Evolutionary conservation across 2,113 vertebrate species (phyloP).

Genomic region (Microcebus jonahi): DNA sequence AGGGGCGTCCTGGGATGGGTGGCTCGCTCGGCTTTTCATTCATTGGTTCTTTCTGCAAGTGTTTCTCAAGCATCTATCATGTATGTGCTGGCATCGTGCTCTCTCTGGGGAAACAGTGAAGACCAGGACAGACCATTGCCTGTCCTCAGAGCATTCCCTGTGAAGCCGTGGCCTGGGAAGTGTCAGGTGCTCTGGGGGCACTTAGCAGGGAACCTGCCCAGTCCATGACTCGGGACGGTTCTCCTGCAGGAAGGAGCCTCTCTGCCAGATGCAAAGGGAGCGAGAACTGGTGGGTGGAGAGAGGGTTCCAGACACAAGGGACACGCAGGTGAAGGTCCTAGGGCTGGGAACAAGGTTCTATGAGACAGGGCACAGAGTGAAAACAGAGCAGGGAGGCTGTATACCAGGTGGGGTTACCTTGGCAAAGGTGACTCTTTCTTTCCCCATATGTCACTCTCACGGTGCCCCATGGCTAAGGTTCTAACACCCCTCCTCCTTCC

Average conservation of each 20-base stretch:
- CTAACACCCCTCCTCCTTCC: not conserved
- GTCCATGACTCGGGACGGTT: not conserved
- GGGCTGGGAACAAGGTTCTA: not conserved
- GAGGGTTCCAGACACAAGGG: not conserved
- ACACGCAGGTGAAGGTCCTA: not conserved
- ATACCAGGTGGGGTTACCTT: not conserved
- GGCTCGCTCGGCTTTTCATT: not conserved
- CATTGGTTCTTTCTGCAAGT: not conserved
- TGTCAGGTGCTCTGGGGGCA: not conserved
- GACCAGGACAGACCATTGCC: not conserved
- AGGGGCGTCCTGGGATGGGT: not conserved
- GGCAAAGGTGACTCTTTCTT: not conserved
- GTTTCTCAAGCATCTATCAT: not conserved
- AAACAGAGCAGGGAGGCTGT: accelerated
- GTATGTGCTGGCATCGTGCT: not conserved
- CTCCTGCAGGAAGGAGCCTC: not conserved
- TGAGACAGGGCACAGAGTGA: not conserved
- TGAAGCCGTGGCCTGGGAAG: not conserved
- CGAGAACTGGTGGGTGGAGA: not conserved
- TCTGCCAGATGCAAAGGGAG: not conserved
- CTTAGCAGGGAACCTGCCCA: not conserved
- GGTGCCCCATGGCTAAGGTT: not conserved
- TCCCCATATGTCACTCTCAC: not conserved
- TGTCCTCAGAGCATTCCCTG: not conserved
- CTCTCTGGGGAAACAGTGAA: not conserved